Evolutionary conservation across 2,797 vertebrate genomes (phyloP), one percentile per base, ranked within the genome.

Genomic region (Lithobates sylvaticus): DNA sequence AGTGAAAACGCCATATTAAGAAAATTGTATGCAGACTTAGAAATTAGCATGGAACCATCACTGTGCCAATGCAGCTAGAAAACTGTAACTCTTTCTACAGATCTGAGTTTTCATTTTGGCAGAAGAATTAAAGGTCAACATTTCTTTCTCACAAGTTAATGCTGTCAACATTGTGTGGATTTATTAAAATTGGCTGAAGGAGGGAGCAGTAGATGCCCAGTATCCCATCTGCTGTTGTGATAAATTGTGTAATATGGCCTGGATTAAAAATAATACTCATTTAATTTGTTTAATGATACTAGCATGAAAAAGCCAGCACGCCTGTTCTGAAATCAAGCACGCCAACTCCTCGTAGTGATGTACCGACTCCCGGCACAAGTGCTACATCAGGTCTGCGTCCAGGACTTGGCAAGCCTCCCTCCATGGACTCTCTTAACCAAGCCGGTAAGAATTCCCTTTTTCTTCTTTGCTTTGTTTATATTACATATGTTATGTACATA

Each of bases 221-320:
- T 89, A 89, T 91, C 89, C 89, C 91, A 94, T 92, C 89, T 94
- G 91, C 89, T 94, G 89, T 94, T 94, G 92, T 94, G 93, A 94
- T 94, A 93, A 95, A 94, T 93, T 92, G 90, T 93, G 88, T 95
- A 93, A 94, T 95, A 90, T 91, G 91, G 76, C 82, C 89, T 91
- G 89, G 92, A 94, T 94, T 94, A 93, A 94, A 94, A 94, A 92
- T 93, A 94, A 94, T 93, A 92, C 91, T 93, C 87, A 91, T 93
- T 94, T 94, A 94, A 94, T 94, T 94, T 95, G 91, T 94, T 94
- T 94, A 93, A 94, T 93, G 92, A 90, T 93, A 90, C 89, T 91
- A 98, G 97, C 96, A 97, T 92, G 97, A 99, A 91, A 99, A 99
- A 93, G 96, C 97, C 87, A 96, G 97, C 84, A 98, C 97, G 83